Base-by-base conservation (phyloP, 2,888 invertebrate genomes). In the Eurytoma californica region DNA sequence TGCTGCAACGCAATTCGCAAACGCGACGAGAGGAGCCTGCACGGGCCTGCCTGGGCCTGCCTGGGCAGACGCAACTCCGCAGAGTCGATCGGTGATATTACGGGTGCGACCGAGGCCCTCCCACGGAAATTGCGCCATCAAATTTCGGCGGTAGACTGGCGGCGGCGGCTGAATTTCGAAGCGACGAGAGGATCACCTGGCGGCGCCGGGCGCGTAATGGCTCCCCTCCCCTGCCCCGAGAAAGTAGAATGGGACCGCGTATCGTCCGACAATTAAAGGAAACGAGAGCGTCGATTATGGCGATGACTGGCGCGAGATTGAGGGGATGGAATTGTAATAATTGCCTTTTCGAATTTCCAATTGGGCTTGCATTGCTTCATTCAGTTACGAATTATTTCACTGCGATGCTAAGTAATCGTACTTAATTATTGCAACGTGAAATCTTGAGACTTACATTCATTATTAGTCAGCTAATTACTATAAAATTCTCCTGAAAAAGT, bases 71-170 rank as follows among this genome's bases (percentile, higher is more conserved):
- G 63, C 63, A n/a, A 47, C 30, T 63, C 30, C 53, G 53, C 72
- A 53, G 30, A 47, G 39, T 60, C 69, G 24, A 77, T 77, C 70
- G 18, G 51, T 58, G 66, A 72, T 72, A 66, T 57, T 70, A 14
- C 65, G 24, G 39, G 39, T 39, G 39, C 39, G 39, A 7, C 9
- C 39, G 39, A 39, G 39, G n/a, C 24, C 30, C 20, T 16, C 24
- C 60, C 39, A 20, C 77, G 77, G 77, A 77, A 77, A 77, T 77
- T 66, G 58, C 72, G 20, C 77, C 66, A 66, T 77, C 77, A 51
- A 63, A 69, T 58, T 66, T 66, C 13, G n/a, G 49, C 51, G 60
- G 39, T 7, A n/a, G 14, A 51, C 18, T 20, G 39, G 55, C 39
- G n/a, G 47, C 53, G 14, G 53, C 53, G n/a, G 39, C 47, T 47